Evolutionary conservation across 2,113 vertebrate genomes (phyloP).

Genomic region (Prunella fulvescens): DNA sequence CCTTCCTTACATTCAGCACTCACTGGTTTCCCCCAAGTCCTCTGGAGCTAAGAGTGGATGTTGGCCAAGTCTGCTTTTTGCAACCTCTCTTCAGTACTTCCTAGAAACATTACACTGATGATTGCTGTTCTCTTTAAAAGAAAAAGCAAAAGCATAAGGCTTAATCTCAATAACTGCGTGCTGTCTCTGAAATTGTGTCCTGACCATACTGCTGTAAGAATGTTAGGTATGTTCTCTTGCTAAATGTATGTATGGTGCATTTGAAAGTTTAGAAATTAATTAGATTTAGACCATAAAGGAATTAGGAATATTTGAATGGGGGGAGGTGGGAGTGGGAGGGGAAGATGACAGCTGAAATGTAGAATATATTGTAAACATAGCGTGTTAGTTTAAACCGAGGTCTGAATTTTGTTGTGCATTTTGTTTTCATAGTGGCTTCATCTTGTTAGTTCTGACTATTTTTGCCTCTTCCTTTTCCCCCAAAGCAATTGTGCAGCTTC

Average conservation of each 20-base stretch:
- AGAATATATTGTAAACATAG: conserved; percentile 72
- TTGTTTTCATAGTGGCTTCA: conserved; percentile 70
- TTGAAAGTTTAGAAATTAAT: conserved; percentile 80
- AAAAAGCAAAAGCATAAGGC: not conserved
- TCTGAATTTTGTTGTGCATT: conserved; percentile 75
- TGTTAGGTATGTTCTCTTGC: conserved; percentile 83
- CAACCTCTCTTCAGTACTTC: conserved; percentile 48
- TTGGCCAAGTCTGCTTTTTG: conserved; percentile 17
- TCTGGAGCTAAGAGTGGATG: not conserved
- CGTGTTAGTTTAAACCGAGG: conserved; percentile 61
- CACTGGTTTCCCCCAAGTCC: not conserved
- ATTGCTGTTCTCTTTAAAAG: conserved; percentile 52
- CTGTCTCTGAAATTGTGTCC: conserved; percentile 79
- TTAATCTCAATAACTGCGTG: conserved; percentile 58
- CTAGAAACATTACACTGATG: conserved; percentile 46
- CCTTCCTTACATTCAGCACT: conserved; percentile 18
- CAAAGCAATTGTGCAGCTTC: conserved; percentile 44
- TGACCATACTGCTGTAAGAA: conserved; percentile 77
- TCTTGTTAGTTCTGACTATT: conserved; percentile 37
- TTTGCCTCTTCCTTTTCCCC: conserved; percentile 39
- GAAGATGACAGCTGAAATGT: conserved; percentile 57
- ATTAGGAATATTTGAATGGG: conserved; percentile 64
- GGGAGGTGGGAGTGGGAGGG: conserved; percentile 36
- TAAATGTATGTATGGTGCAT: conserved; percentile 85
- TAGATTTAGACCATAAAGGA: conserved; percentile 72